phyloP scores from a whole-genome alignment of 2,888 invertebrate genomes.

The Scaptomyza tumidula region DNA sequence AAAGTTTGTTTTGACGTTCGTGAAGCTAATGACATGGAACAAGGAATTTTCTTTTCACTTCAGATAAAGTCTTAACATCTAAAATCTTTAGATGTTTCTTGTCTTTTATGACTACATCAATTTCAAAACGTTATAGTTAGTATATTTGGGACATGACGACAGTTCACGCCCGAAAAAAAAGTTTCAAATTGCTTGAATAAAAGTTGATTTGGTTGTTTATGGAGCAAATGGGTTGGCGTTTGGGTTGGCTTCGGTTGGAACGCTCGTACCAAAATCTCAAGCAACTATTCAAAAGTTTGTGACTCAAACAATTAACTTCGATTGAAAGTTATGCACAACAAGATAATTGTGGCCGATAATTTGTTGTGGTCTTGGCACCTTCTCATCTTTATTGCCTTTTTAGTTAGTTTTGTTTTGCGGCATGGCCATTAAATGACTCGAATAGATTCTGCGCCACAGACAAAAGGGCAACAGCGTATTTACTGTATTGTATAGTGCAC shows the following conservation, averaged over 20 bases:
- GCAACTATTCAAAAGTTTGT: constrained; percentile 59
- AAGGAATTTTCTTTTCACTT: neutral
- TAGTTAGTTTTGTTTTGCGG: neutral
- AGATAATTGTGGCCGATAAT: constrained; percentile 65
- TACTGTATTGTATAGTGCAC: constrained; percentile 65
- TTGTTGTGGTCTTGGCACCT: constrained; percentile 46
- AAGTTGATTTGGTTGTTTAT: constrained; percentile 48
- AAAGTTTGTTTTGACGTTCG: neutral
- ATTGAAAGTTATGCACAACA: constrained; percentile 72
- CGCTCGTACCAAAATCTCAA: neutral
- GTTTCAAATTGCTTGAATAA: constrained; percentile 47
- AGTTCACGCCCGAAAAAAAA: constrained; percentile 53
- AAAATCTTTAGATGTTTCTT: neutral
- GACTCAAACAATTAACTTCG: constrained; percentile 73
- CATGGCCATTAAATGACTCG: constrained; percentile 32
- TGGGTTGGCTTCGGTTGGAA: neutral
- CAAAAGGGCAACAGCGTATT: constrained; percentile 33
- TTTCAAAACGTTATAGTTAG: constrained; percentile 24
- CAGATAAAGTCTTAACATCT: neutral
- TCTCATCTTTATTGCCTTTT: neutral
- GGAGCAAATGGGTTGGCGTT: neutral
- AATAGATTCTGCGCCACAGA: constrained; percentile 28
- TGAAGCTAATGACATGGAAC: neutral
- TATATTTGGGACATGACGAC: constrained; percentile 27
- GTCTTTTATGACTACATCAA: neutral